Base-by-base conservation (phyloP, 2,888 invertebrate genomes). In the Bellardia bayeri region DNA sequence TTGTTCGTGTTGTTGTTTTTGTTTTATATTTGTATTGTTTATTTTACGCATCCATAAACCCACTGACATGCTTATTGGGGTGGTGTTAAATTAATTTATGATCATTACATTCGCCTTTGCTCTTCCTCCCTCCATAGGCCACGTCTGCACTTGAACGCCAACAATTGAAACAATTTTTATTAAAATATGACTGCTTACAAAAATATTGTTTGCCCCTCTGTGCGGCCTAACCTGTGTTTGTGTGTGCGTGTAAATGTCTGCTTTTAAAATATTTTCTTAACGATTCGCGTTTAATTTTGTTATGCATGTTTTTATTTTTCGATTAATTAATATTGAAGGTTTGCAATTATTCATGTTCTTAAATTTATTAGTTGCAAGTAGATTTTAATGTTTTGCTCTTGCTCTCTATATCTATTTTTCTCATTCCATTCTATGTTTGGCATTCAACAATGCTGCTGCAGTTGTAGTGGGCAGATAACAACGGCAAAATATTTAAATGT, bases 71-170 rank as follows among this genome's bases (percentile, higher is more conserved):
- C 63, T 82, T 82, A 33, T 72, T 79, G 72, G 72, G 84, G 79
- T 79, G 83, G 81, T 76, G 84, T 68, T 81, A 74, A 84, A 87
- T 87, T 76, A 81, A 82, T 84, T 84, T 81, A 56, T 68, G 42
- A 63, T 64, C 33, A 63, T 84, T 84, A 56, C 61, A 58, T 49
- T 87, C 61, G 68, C 63, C 49, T 68, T 45, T 14, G 79, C 37
- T 54, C 16, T 58, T 13, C 49, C 14, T n/a, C 13, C 33, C 6
- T 66, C 45, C 2, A 16, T 11, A 37, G 9, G 11, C 23, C 1
- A 33, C 13, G 69, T 1, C 63, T 13, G 63, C 63, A 54, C 42
- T 63, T 16, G 54, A 13, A 3, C 13, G 54, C 45, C 42, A 69
- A 61, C 69, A 69, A 69, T 54, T 71, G 51, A 40, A 72, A 64